Conservation (phyloP, 1,140 invertebrate genomes). For the Manduca sexta region DNA sequence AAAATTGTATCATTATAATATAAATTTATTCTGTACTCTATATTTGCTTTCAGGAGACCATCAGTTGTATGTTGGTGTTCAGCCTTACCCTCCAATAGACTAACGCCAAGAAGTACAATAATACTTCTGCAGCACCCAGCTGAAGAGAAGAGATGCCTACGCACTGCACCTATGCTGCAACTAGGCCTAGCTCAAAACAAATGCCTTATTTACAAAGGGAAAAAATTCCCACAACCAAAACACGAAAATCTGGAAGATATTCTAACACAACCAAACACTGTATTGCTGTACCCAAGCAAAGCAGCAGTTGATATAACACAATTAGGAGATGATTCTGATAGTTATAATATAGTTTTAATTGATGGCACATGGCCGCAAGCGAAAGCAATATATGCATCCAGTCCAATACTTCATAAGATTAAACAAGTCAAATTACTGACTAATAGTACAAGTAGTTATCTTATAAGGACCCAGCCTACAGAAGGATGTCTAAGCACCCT, state of each 20-base stretch:
- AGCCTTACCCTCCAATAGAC: conserved; percentile 80
- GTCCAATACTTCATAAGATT: conserved; percentile 78
- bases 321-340: conserved; percentile 47
- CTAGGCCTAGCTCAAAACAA: conserved; percentile 81
- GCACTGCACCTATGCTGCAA: conserved; percentile 91
- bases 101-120: conserved; percentile 80
- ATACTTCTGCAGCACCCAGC: conserved; percentile 94
- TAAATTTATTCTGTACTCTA: background rate
- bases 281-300: conserved; percentile 89
- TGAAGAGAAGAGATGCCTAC: conserved; percentile 90
- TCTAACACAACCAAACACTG: conserved; percentile 79
- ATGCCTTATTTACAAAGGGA: conserved; percentile 87
- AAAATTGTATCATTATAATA: background rate
- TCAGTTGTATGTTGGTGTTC: conserved; percentile 92
- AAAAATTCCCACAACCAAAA: conserved; percentile 84
- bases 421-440: conserved; percentile 85
- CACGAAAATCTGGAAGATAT: conserved; percentile 80
- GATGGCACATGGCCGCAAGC: conserved; percentile 97
- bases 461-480: conserved; percentile 94
- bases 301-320: conserved; percentile 78
- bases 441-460: conserved; percentile 85
- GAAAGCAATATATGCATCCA: conserved; percentile 87
- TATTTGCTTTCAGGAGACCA: conserved; percentile 81
- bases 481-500: conserved; percentile 93
- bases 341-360: conserved; percentile 88